Conservation (phyloP, 2,113 vertebrate genomes). For the Oenanthe oenanthe region DNA sequence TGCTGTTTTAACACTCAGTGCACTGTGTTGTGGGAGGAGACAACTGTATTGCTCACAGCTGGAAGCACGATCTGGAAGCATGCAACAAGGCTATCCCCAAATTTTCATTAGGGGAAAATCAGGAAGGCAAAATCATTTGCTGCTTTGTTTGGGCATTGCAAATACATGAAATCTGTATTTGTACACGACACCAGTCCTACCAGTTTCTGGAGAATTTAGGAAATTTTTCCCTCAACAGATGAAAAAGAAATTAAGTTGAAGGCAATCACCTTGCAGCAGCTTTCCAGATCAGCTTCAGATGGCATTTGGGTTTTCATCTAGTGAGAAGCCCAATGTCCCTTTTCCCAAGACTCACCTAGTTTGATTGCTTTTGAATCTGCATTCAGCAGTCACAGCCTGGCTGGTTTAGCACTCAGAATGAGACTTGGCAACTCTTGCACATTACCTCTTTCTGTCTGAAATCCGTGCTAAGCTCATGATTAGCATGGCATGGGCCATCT, state of each 20-base stretch:
- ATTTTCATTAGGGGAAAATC: not conserved
- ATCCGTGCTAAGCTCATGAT: conserved; percentile 6
- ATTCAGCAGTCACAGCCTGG: not conserved
- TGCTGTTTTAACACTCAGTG: not conserved
- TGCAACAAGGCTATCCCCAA: not conserved
- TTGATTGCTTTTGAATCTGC: not conserved
- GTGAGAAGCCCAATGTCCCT: not conserved
- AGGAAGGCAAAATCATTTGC: not conserved
- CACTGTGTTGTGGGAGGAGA: not conserved
- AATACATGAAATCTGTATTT: not conserved
- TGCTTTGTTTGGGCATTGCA: not conserved
- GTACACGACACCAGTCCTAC: not conserved
- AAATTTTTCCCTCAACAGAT: not conserved
- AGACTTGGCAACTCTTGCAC: conserved; percentile 3
- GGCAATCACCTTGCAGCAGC: not conserved
- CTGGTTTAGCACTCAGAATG: conserved; percentile 13
- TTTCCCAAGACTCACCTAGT: not conserved
- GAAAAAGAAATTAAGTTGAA: not conserved
- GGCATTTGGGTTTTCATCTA: not conserved
- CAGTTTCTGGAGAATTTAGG: not conserved
- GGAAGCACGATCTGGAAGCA: not conserved
- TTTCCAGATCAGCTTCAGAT: not conserved
- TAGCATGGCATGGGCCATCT: conserved; percentile 35
- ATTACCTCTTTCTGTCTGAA: conserved; percentile 19
- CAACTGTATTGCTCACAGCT: not conserved